Evolutionary conservation across 2,888 invertebrate species (phyloP).

Genomic region (Dryocosmus kuriphilus): DNA sequence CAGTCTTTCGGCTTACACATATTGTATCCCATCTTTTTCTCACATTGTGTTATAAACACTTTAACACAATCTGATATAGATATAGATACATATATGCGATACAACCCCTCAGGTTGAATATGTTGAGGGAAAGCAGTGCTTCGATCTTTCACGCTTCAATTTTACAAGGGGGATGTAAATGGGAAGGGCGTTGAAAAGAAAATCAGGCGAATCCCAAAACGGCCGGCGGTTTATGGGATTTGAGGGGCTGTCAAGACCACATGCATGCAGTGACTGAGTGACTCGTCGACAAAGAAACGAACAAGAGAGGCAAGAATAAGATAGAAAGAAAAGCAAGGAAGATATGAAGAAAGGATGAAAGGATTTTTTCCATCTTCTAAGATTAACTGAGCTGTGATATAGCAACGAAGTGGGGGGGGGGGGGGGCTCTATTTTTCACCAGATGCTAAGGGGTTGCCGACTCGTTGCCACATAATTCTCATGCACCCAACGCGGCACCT

Average conservation of each 20-base stretch:
- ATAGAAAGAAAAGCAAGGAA: conserved; percentile 20
- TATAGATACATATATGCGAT: not conserved
- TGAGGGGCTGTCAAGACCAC: conserved; percentile 65
- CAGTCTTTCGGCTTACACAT: not conserved
- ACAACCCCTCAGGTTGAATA: conserved; percentile 2
- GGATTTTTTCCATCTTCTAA: conserved; percentile 44
- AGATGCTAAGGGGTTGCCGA: conserved; percentile 69
- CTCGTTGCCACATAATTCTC: conserved; percentile 71
- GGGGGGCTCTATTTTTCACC: conserved; percentile 69
- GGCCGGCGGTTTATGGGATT: conserved; percentile 41
- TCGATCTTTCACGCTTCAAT: conserved; percentile 28
- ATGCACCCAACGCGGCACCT: conserved; percentile 46
- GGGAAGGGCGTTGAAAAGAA: conserved; percentile 25
- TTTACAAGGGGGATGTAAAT: conserved; percentile 29
- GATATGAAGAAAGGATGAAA: conserved; percentile 31
- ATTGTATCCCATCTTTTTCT: not conserved
- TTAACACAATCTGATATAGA: not conserved
- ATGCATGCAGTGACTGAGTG: conserved; percentile 64
- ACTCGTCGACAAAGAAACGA: conserved; percentile 49
- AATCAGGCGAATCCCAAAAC: conserved; percentile 37
- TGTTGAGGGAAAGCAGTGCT: conserved; percentile 24
- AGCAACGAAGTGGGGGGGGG: conserved; percentile 58
- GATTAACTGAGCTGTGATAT: conserved; percentile 56
- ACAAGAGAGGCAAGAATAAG: conserved; percentile 24
- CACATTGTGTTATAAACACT: not conserved